Evolutionary conservation across 2,113 vertebrate species (phyloP), one percentile per base, ranked within the genome.

Genomic region (Trematomus loennbergii): DNA sequence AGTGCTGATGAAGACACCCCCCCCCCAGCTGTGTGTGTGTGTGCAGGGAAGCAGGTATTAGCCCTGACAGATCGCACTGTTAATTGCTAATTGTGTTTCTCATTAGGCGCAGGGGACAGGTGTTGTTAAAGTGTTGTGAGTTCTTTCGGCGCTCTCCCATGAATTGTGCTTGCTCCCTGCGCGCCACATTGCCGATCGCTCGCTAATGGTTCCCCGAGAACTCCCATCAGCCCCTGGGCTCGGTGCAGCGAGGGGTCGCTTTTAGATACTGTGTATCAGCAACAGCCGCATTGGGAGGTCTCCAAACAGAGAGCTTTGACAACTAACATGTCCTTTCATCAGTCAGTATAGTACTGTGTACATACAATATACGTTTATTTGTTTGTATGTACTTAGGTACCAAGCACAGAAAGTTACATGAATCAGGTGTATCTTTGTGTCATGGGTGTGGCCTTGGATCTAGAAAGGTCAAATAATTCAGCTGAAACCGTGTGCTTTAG

Each of bases 21-120:
- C 71, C 70, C 74, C 55, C 52, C 0, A n/a, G 59, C 54, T 75
- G 75, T 59, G 62, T 77, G 81, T 61, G 75, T 60, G 76, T 0
- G 72, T 9, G 46, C 43, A 64, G 81, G 87, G 87, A 91, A 88
- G 92, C 89, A 90, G 93, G 91, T 94, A 95, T 95, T 95, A 94
- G 91, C 88, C 92, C 93, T 94, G 95, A 95, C 95, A 95, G 93
- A 95, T 94, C 93, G 92, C 91, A 88, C 88, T 88, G 94, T 92
- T 95, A 96, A 95, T 95, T 95, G 94, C 94, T 95, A 95, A 95
- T 95, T 95, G 94, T 95, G 94, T 95, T 94, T 94, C 94, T 95
- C 95, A 95, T 96, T 96, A 96, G 92, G 92, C 87, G 85, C 84
- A 55, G 92, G 91, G 95, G 95, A 95, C 95, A 96, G 95, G 95